Evolutionary conservation across 2,797 vertebrate species (phyloP), one percentile per base, ranked within the genome.

Genomic region (Malurus splendens): DNA sequence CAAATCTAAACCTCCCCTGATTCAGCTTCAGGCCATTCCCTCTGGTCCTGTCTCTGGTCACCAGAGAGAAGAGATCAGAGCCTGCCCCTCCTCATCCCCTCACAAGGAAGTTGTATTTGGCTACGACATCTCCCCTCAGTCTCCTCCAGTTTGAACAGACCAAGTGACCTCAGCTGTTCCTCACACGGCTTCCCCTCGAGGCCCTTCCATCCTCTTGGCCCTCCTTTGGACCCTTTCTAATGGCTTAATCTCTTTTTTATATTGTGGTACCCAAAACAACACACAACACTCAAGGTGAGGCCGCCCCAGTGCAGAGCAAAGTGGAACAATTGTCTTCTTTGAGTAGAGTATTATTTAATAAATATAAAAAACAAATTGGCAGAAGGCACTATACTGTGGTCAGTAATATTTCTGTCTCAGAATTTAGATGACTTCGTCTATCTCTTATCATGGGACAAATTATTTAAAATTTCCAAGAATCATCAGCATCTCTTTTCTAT

Each of bases 161-260:
- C 25, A 42, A 60, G n/a, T 32, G 61, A n/a, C 5, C 24, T 32
- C 23, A 61, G 32, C 12, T 4, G 0, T 3, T 61, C 14, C 12
- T 50, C 42, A 28, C 9, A 30, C 0, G 0, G 6, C 12, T 61
- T 50, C 17, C 14, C 12, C 42, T 52, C 13, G 22, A 9, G 24
- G 14, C 17, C 5, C 20, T 16, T 74, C 32, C 62, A 30, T 33
- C 32, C 30, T 33, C 1, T 0, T 18, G 18, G 14, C 28, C 36
- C 12, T 56, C 8, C 10, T 50, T 44, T 62, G 42, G 19, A 18
- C 3, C 3, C 5, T 48, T 36, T 42, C n/a, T 22, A 50, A 55
- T 4, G 48, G 11, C 5, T 60, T 27, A 14, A 9, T 54, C 9
- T 17, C 7, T 60, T 60, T 55, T 55, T 48, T 7, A 44, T 55